These are phyloP conservation scores for Nephrotoma flavescens DNA, from an alignment of 2,888 invertebrate species.

Conservation along the genomic window DNA sequence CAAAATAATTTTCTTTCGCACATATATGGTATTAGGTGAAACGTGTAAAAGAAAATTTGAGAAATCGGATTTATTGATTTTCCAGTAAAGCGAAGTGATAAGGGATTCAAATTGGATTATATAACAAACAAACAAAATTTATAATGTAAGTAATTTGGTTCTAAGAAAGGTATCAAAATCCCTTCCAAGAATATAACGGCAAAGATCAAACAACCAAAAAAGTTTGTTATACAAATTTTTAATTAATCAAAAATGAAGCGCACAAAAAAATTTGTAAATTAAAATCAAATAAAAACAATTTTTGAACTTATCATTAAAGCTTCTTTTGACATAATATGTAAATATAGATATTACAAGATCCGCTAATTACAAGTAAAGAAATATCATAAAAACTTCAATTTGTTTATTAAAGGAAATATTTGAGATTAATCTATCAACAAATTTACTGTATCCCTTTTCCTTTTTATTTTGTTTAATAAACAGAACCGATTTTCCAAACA, in stretches of 20 bases:
- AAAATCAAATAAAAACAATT: neutral
- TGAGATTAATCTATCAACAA: neutral
- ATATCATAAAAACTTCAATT: neutral
- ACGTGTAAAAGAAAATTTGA: neutral
- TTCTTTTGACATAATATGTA: neutral
- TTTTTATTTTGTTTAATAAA: neutral
- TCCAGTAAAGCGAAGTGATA: neutral
- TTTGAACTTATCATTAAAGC: neutral
- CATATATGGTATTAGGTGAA: neutral
- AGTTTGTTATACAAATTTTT: neutral
- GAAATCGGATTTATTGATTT: neutral
- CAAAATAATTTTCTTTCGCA: neutral
- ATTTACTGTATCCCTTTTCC: neutral
- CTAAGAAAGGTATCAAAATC: neutral
- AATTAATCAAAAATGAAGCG: neutral
- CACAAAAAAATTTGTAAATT: neutral
- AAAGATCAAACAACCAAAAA: neutral
- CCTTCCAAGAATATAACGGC: neutral
- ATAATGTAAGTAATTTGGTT: neutral
- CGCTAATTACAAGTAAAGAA: neutral
- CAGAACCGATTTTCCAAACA: neutral
- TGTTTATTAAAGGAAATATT: neutral
- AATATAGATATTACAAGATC: neutral
- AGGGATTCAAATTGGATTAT: neutral
- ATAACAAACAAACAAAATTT: neutral